Evolutionary conservation across 2,888 invertebrate species (phyloP).

Genomic region (Chrysomela aeneicollis): DNA sequence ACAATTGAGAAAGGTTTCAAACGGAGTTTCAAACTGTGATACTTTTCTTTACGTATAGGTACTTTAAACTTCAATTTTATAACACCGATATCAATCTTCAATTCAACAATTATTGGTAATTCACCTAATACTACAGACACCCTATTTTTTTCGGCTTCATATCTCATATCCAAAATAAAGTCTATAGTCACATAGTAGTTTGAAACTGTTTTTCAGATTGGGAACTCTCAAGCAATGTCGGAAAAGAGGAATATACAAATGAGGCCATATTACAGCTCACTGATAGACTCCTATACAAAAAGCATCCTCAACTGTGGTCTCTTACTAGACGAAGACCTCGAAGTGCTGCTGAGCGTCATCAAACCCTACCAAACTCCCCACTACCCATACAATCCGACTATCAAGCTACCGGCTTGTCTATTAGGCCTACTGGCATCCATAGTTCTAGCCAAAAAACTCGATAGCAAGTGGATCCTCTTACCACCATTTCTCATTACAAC

Average conservation of each 20-base stretch:
- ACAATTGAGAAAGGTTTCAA: too few relatives aligned
- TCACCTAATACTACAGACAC: too few relatives aligned
- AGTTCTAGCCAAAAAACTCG: conserved; percentile 33
- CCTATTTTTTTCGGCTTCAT: too few relatives aligned
- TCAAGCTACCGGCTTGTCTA: conserved; percentile 33
- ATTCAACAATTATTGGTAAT: too few relatives aligned
- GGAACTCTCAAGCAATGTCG: background rate
- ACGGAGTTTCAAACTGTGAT: too few relatives aligned
- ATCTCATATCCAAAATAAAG: too few relatives aligned
- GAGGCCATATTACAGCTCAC: conserved; percentile 27
- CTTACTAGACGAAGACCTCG: conserved; percentile 48
- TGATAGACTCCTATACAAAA: conserved; percentile 37
- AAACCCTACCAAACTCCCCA: conserved; percentile 28
- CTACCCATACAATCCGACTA: conserved; percentile 30
- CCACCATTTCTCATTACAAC: conserved; percentile 30
- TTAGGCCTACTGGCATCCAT: conserved; percentile 25
- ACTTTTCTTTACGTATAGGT: too few relatives aligned
- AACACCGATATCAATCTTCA: too few relatives aligned
- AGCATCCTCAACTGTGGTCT: conserved; percentile 45
- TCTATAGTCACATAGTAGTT: too few relatives aligned
- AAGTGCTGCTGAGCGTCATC: conserved; percentile 39
- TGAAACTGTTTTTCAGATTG: background rate
- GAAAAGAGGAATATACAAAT: background rate
- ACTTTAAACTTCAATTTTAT: too few relatives aligned
- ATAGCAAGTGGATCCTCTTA: conserved; percentile 29